Base-by-base conservation (phyloP, 2,888 invertebrate genomes). In the Pseudococcus viburni region DNA sequence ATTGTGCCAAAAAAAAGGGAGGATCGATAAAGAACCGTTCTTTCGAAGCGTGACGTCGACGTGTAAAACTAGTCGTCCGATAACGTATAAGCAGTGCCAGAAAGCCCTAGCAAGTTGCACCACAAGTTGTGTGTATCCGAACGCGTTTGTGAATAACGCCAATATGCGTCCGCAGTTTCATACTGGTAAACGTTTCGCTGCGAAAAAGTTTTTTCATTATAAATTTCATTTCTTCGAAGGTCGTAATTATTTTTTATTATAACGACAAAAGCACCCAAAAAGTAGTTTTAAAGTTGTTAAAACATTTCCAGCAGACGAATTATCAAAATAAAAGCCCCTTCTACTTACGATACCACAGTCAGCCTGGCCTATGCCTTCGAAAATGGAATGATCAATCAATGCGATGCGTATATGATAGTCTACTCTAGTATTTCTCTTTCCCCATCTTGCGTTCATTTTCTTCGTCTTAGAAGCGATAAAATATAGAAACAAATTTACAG, bases 21-120 rank as follows among this genome's bases (percentile, higher is more conserved):
- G 73, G 73, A 73, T 73, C 73, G 73, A 73, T 73, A 73, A 73
- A 73, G 73, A 73, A 73, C 73, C 33, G 73, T 73, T 73, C 73
- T 73, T 73, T 73, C 73, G 73, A 73, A 73, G 73, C 73, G 73
- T 73, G 73, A 73, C 73, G 73, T 73, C 73, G 73, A 73, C 73
- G 73, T 73, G 73, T 73, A 73, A 73, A 73, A 26, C 73, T 73
- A 73, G 73, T 73, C 33, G 73, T 73, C 26, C 73, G 33, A 39
- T 39, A 73, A 73, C 73, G 73, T 73, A 73, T 73, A 64, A 64
- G 64, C 64, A 73, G 73, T 73, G 73, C 73, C 73, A 73, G 33
- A 73, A 73, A 73, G 73, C 73, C 73, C 73, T 6, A 73, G 73
- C 73, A 15, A 73, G 73, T 73, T 73, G 73, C 73, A 73, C 73